Evolutionary conservation across 2,797 vertebrate species (phyloP).

Genomic region (Dromococcyx pavoninus): DNA sequence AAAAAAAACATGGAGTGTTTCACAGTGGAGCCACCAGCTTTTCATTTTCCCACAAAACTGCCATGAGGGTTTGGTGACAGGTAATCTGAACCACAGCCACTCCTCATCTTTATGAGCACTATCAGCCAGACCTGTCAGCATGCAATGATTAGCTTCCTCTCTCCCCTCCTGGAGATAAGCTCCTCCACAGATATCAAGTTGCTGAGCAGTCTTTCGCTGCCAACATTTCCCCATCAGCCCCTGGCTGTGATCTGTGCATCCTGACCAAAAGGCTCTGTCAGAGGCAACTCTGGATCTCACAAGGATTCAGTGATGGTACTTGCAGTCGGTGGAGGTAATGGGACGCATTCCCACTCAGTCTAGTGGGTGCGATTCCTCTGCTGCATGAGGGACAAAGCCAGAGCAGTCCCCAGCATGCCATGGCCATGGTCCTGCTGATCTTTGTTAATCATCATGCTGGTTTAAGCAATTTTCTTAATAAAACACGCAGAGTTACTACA

Average conservation of each 20-base stretch:
- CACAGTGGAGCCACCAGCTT: background rate
- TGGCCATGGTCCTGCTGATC: rapidly evolving
- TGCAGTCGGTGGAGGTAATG: background rate
- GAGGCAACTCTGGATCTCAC: background rate
- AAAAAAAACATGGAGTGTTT: background rate
- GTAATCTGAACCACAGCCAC: background rate
- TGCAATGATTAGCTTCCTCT: background rate
- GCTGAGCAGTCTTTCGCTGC: background rate
- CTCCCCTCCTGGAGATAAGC: background rate
- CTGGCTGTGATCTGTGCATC: background rate
- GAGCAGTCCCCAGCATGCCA: background rate
- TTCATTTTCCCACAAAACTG: background rate
- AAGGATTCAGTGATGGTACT: rapidly evolving
- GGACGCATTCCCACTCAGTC: background rate
- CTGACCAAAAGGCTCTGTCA: background rate
- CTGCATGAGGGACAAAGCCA: rapidly evolving
- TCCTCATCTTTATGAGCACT: background rate
- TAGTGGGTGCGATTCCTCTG: rapidly evolving
- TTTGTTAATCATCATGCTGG: background rate
- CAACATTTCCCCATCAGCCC: background rate
- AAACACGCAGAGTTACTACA: background rate
- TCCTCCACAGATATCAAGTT: background rate
- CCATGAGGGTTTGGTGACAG: background rate
- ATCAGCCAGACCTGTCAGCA: background rate
- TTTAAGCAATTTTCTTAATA: background rate